phyloP scores from a whole-genome alignment of 2,888 invertebrate genomes.

The Meghimatium bilineatum region DNA sequence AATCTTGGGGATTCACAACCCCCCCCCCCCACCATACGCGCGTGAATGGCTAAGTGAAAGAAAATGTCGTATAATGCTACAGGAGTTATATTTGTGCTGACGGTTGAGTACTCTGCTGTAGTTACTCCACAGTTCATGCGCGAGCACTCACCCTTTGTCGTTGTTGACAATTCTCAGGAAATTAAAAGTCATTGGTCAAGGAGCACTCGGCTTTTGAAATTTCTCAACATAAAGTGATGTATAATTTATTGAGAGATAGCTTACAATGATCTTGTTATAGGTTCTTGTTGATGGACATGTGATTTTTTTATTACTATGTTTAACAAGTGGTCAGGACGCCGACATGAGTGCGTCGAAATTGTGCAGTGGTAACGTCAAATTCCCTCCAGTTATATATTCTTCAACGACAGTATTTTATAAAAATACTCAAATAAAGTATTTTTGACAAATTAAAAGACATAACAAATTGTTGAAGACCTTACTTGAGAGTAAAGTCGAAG shows the following conservation, averaged over 20 bases:
- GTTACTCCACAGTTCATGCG: slow-evolving; percentile 32
- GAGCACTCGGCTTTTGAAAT: slow-evolving; percentile 3
- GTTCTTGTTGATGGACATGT: slow-evolving; percentile 22
- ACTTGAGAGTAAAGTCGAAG: too few relatives aligned
- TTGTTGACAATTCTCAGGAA: slow-evolving; percentile 26
- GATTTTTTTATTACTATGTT: background rate
- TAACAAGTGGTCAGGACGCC: background rate
- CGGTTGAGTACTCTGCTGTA: background rate
- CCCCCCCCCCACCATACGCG: background rate
- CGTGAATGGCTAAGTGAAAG: background rate
- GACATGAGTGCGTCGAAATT: background rate
- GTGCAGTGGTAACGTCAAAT: background rate
- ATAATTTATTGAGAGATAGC: slow-evolving; percentile 5
- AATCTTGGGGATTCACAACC: background rate
- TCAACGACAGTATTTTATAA: too few relatives aligned
- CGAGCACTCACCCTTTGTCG: slow-evolving; percentile 19
- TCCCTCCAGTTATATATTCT: background rate
- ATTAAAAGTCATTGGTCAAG: slow-evolving; percentile 46
- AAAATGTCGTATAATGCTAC: background rate
- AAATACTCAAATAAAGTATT: too few relatives aligned
- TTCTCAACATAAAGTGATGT: background rate
- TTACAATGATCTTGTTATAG: slow-evolving; percentile 35
- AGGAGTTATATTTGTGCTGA: background rate
- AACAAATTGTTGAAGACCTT: too few relatives aligned
- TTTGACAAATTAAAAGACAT: too few relatives aligned